Evolutionary conservation across 2,888 invertebrate species (phyloP).

Genomic region (Leptothorax acervorum): DNA sequence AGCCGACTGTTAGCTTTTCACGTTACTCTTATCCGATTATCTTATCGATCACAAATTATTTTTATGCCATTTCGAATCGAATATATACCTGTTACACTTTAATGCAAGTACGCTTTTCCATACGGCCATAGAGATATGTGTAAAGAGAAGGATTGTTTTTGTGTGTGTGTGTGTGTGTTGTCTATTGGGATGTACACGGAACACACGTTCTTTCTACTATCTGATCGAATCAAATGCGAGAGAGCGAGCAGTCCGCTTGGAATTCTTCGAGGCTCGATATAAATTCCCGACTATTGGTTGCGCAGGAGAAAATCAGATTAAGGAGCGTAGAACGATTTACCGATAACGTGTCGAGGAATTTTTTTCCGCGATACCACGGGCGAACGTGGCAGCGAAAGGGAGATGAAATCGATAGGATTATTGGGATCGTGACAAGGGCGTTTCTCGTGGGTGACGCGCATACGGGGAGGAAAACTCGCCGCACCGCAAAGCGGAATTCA

Average conservation of each 20-base stretch:
- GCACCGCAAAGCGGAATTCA: conserved; percentile 30
- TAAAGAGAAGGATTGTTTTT: conserved; percentile 17
- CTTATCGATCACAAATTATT: conserved; percentile 33
- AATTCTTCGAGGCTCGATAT: conserved; percentile 45
- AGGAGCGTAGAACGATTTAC: conserved; percentile 42
- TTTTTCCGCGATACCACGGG: conserved; percentile 20
- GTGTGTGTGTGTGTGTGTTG: neutral
- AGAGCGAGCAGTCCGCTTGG: conserved; percentile 31
- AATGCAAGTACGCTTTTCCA: neutral
- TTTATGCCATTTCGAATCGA: neutral
- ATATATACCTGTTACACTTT: neutral
- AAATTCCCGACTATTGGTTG: conserved; percentile 43
- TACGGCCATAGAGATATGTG: neutral
- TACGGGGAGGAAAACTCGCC: conserved; percentile 35
- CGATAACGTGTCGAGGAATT: conserved; percentile 47
- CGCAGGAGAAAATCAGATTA: conserved; percentile 45
- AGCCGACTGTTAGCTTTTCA: neutral
- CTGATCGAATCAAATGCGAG: conserved; percentile 45
- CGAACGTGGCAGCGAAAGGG: conserved; percentile 20
- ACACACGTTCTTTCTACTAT: conserved; percentile 30
- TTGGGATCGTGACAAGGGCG: conserved; percentile 42
- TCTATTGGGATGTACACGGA: conserved; percentile 2
- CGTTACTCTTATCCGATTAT: conserved; percentile 44
- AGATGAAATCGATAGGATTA: conserved; percentile 52
- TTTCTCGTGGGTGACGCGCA: neutral